Conservation (phyloP, 92 coral and sea anemone genomes). For the Zoanthus sociatus region DNA sequence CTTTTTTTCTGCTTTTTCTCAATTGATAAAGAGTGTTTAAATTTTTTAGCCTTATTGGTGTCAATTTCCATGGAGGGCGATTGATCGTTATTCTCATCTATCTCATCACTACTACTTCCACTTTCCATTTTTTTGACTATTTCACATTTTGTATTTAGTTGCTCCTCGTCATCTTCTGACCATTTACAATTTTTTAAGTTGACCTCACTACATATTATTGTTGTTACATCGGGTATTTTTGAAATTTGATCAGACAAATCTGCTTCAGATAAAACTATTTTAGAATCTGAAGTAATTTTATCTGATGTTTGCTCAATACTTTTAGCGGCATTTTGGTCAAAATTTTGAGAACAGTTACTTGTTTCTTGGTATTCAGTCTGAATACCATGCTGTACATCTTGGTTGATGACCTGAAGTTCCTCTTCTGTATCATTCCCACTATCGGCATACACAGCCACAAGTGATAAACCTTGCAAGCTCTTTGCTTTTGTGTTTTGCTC, state of each 20-base stretch:
- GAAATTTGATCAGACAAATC: background rate
- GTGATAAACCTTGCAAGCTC: conserved; percentile 34
- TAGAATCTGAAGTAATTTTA: background rate
- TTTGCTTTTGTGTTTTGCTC: background rate
- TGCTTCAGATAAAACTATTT: background rate
- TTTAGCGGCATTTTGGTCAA: background rate
- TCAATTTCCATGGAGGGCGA: background rate
- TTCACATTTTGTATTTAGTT: background rate
- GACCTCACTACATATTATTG: background rate
- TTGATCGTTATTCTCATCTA: background rate
- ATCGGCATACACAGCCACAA: conserved; percentile 55
- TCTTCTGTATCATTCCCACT: conserved; percentile 69
- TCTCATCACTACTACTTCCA: conserved; percentile 9
- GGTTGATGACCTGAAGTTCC: conserved; percentile 5
- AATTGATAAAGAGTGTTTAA: conserved; percentile 22
- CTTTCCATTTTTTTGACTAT: conserved; percentile 15
- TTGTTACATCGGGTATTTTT: background rate
- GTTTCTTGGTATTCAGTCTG: background rate
- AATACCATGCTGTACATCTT: background rate
- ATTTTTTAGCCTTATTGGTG: background rate
- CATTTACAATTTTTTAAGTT: background rate
- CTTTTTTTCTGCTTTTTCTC: conserved; percentile 61
- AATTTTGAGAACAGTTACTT: background rate
- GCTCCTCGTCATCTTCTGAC: conserved; percentile 15
- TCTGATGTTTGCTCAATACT: background rate